Evolutionary conservation across 2,113 vertebrate species (phyloP).

Genomic region (Leuciscus idus): DNA sequence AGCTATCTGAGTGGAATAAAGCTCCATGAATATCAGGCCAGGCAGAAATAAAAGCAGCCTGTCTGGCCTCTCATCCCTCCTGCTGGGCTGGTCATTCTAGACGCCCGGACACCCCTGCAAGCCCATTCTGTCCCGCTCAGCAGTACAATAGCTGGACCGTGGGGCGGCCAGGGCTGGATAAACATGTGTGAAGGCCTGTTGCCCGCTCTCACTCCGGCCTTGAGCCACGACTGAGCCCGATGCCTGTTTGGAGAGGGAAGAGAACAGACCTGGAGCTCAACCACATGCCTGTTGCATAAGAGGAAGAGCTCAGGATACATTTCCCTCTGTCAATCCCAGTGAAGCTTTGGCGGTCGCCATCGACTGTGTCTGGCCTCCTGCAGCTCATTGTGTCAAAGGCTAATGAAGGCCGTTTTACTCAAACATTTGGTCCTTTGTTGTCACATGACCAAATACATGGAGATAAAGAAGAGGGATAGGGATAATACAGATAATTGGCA

Average conservation of each 20-base stretch:
- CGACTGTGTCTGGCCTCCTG: constrained; percentile 45
- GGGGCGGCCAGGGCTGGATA: constrained; percentile 48
- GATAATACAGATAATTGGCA: constrained; percentile 36
- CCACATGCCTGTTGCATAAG: constrained; percentile 43
- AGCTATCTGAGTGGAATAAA: constrained; percentile 71
- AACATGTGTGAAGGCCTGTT: constrained; percentile 44
- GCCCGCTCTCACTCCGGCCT: constrained; percentile 34
- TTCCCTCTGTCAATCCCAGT: constrained; percentile 6
- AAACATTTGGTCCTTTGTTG: constrained; percentile 50
- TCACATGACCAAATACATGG: constrained; percentile 79
- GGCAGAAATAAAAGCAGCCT: constrained; percentile 50
- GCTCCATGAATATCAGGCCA: constrained; percentile 73
- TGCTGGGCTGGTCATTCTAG: constrained; percentile 51
- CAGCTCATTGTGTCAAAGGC: constrained; percentile 48
- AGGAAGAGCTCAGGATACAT: constrained; percentile 20
- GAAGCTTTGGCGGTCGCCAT: constrained; percentile 9
- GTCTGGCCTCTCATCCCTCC: constrained; percentile 44
- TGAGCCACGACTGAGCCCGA: constrained; percentile 37
- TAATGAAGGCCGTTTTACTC: constrained; percentile 52
- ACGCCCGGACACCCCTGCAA: constrained; percentile 41
- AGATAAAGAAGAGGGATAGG: constrained; percentile 51
- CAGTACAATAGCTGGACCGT: constrained; percentile 49
- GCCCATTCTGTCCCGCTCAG: constrained; percentile 46
- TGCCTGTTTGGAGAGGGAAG: constrained; percentile 34
- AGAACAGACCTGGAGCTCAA: constrained; percentile 41